Base-by-base conservation (phyloP, 37 sponge, comb jelly and placozoan species). In the Aphrocallistes beatrix region DNA sequence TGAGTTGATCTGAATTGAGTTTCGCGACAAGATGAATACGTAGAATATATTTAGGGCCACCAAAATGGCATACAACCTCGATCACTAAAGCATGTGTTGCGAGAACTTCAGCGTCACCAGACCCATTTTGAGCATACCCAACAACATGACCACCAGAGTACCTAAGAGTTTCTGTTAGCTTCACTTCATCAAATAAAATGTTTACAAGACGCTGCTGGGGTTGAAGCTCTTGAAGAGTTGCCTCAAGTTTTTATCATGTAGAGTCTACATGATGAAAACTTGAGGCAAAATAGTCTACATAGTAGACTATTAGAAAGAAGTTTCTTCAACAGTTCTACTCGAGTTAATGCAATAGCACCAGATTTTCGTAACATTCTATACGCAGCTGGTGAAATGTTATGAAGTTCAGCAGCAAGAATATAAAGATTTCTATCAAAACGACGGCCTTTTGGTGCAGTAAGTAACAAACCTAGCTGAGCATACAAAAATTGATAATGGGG, bases 271-370 rank as follows among this genome's bases (percentile, higher is more conserved):
- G n/a, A n/a, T n/a, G n/a, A n/a, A n/a, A n/a, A n/a, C n/a, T n/a
- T n/a, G n/a, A n/a, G n/a, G n/a, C n/a, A n/a, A n/a, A n/a, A n/a
- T n/a, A n/a, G n/a, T n/a, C n/a, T n/a, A n/a, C n/a, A n/a, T n/a
- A n/a, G 75, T 60, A 60, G 75, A 60, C 75, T 60, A 60, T 60
- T 60, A 60, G 75, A 60, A 60, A 13, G 75, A 60, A 60, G 75
- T 60, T 60, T 60, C 8, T 60, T 60, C 75, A 60, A 60, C 75
- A 60, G 75, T 60, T 60, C 75, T 60, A 60, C 75, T 60, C 75
- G 75, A 60, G 75, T 19, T 60, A 60, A 60, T 60, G 75, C 75
- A 60, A 60, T 60, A 60, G 75, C 75, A 60, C 45, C 45, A 6
- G 45, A 42, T 42, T 42, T 42, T 42, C 45, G 45, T 42, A 42